phyloP scores from a whole-genome alignment of 2,113 vertebrate genomes.

The Orycteropus afer region DNA sequence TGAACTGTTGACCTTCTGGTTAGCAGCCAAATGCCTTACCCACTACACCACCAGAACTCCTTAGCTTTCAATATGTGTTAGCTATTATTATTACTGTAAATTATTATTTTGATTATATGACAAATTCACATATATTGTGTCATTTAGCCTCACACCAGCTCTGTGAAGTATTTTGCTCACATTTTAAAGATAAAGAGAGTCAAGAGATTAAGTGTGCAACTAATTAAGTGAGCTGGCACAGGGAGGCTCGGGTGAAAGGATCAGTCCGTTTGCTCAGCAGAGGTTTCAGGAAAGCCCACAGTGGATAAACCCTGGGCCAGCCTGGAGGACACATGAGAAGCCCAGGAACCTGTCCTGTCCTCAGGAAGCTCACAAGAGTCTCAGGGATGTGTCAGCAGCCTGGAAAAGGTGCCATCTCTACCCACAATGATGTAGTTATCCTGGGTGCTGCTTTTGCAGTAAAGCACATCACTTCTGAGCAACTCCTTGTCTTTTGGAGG shows the following conservation, averaged over 20 bases:
- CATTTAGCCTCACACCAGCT: neutral
- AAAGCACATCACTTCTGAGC: neutral
- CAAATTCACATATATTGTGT: neutral
- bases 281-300: neutral
- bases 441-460: neutral
- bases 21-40: no score
- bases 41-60: no score
- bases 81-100: neutral
- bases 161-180: neutral
- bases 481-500: neutral
- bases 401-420: neutral
- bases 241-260: neutral
- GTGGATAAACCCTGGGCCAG: neutral
- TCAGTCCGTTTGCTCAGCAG: accelerated
- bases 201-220: neutral
- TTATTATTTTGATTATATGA: neutral
- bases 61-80: neutral
- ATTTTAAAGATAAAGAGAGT: neutral
- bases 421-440: accelerated
- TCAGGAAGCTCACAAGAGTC: neutral
- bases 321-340: neutral
- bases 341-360: neutral
- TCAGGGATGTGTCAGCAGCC: neutral
- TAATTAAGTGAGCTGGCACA: neutral
- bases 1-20: no score